These are phyloP conservation scores for Euspilapteryx auroguttella DNA, from an alignment of 2,888 invertebrate species.

Conservation along the genomic window DNA sequence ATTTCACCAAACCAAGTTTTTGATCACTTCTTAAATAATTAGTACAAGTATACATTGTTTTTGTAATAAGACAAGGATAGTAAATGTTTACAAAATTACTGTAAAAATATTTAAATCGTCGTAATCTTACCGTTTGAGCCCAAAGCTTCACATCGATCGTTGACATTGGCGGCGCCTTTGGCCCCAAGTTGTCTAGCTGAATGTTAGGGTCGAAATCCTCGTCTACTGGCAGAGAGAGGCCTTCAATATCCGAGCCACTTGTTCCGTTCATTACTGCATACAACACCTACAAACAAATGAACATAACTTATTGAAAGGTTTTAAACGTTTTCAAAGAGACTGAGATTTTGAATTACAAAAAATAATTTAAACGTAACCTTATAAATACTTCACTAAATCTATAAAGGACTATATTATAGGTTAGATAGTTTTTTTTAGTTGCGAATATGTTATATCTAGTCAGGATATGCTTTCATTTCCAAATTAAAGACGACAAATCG, in stretches of 20 bases:
- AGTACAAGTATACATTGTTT: not conserved
- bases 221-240: conserved; percentile 54
- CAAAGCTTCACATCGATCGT: conserved; percentile 52
- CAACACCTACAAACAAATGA: conserved; percentile 61
- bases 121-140: conserved; percentile 43
- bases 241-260: conserved; percentile 51
- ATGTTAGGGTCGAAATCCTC: conserved; percentile 77
- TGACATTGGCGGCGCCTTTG: conserved; percentile 40
- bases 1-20: no score
- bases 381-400: no score
- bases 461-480: no score
- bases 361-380: no score
- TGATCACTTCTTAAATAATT: not conserved
- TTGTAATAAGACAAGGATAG: not conserved
- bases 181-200: conserved; percentile 67
- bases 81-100: not conserved
- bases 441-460: no score
- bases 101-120: not conserved
- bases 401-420: no score
- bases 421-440: no score
- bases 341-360: no score
- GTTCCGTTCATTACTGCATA: conserved; percentile 63
- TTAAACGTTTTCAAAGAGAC: no score
- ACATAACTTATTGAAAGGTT: no score
- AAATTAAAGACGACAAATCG: no score